Conservation (phyloP, 2,888 invertebrate genomes). For the Silvanus unidentatus region DNA sequence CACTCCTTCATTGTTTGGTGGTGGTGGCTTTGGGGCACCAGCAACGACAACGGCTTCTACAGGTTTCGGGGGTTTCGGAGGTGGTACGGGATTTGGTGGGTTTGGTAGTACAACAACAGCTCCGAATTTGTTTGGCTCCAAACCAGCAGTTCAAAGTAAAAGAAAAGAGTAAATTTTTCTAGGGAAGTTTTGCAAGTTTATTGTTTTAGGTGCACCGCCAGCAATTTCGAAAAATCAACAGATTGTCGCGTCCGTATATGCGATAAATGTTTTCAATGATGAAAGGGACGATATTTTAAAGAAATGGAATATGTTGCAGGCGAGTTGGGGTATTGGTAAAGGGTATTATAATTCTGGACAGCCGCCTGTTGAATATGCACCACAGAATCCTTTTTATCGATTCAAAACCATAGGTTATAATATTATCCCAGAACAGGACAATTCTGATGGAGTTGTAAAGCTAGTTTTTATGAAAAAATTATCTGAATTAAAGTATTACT, state of each 20-base stretch:
- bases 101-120: conserved; percentile 12
- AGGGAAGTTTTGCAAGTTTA: not conserved
- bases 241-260: conserved; percentile 48
- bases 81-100: conserved; percentile 4
- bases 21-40: conserved; percentile 38
- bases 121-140: conserved; percentile 33
- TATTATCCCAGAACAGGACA: conserved; percentile 76
- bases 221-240: conserved; percentile 37
- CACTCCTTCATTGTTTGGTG: conserved; percentile 36
- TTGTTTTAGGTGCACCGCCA: conserved; percentile 18
- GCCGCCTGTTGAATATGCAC: conserved; percentile 75
- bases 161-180: conserved; percentile 5
- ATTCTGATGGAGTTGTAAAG: conserved; percentile 86
- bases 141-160: conserved; percentile 39
- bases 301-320: conserved; percentile 92
- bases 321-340: conserved; percentile 80
- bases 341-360: conserved; percentile 73
- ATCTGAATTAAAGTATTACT: conserved; percentile 65
- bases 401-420: conserved; percentile 95
- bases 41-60: conserved; percentile 36
- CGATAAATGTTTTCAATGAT: conserved; percentile 77
- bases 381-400: conserved; percentile 85
- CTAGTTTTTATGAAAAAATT: conserved; percentile 77
- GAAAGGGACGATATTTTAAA: conserved; percentile 90
- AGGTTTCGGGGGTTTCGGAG: conserved; percentile 43